Evolutionary conservation across 1,140 invertebrate species (phyloP).

Genomic region (Hylaeus volcanicus): DNA sequence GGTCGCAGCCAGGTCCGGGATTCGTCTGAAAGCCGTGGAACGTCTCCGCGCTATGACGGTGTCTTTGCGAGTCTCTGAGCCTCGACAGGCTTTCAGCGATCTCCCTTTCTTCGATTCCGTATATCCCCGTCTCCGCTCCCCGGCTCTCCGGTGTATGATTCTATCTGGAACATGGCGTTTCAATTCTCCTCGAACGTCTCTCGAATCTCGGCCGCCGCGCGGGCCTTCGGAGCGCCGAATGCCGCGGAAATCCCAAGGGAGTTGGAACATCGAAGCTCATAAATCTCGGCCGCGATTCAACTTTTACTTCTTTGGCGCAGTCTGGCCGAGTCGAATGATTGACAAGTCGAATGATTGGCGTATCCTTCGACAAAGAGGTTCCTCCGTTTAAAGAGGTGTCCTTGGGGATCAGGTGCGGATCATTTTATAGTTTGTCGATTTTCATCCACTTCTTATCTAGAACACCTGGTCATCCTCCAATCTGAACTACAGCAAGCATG

Average conservation of each 20-base stretch:
- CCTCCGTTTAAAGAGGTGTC: too few species aligned
- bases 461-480: too few species aligned
- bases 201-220: not conserved
- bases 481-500: too few species aligned
- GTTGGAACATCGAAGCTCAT: not conserved
- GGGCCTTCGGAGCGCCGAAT: not conserved
- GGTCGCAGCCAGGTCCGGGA: too few species aligned
- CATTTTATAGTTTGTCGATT: too few species aligned
- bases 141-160: not conserved
- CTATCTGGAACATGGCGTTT: slow-evolving; percentile 2
- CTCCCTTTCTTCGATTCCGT: not conserved
- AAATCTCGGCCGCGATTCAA: not conserved
- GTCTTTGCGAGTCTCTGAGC: not conserved
- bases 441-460: too few species aligned
- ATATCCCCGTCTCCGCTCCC: not conserved
- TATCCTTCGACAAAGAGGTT: too few species aligned
- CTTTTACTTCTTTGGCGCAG: too few species aligned
- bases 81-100: slow-evolving; percentile 5
- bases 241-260: not conserved
- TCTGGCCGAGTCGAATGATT: too few species aligned
- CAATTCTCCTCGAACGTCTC: not conserved
- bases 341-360: too few species aligned
- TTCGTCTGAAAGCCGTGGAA: not conserved
- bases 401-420: too few species aligned
- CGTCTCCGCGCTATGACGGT: not conserved